A percentile compares a stretch with the other conserved stretches of the same genome.
These are phyloP conservation scores for Lasioglossum villosulum DNA, from an alignment of 2,888 invertebrate genomes.

Conservation along the genomic window DNA sequence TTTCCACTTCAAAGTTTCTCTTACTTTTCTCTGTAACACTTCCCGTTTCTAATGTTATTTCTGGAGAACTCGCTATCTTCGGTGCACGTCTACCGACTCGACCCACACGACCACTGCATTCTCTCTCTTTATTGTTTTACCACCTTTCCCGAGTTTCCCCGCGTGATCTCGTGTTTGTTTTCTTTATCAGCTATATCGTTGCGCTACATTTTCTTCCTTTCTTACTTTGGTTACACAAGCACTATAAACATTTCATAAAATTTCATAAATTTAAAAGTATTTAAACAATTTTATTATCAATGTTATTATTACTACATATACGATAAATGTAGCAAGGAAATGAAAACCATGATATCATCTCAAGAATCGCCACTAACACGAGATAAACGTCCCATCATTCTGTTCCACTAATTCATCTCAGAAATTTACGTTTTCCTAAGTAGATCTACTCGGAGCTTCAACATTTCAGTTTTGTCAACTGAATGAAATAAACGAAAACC, in stretches of 20 bases:
- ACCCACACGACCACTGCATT: neutral
- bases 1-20: neutral
- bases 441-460: no score
- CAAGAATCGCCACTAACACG: no score
- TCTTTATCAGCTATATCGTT: neutral
- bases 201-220: neutral
- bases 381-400: no score
- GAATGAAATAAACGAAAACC: neutral
- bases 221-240: neutral
- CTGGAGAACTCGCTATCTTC: neutral
- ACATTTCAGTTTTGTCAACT: neutral
- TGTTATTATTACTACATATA: no score
- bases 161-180: neutral
- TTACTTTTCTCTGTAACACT: neutral
- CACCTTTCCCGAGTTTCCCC: neutral
- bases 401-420: no score
- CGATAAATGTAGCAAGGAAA: no score
- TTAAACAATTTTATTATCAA: no score
- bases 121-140: conserved; percentile 2
- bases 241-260: neutral
- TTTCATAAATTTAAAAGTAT: neutral
- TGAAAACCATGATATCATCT: no score
- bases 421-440: no score
- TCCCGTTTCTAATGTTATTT: neutral
- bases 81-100: neutral